These are phyloP conservation scores for Laupala kohalensis DNA, from an alignment of 1,140 invertebrate species.

Conservation along the genomic window DNA sequence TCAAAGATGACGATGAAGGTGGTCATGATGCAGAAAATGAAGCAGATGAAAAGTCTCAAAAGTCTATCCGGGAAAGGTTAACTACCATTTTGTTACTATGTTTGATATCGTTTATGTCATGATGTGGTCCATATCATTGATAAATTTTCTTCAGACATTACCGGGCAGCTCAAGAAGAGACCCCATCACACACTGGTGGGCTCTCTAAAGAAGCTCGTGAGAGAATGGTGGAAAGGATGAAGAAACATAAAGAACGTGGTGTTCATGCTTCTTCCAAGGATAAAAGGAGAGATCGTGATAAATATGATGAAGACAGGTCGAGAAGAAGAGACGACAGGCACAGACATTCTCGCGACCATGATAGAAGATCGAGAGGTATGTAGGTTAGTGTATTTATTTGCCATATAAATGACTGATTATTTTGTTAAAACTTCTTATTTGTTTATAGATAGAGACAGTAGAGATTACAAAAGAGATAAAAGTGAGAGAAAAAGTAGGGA, in stretches of 20 bases:
- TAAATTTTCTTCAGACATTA: conserved; percentile 44
- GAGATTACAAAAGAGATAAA: conserved; percentile 20
- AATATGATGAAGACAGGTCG: conserved; percentile 10
- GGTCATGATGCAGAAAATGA: conserved; percentile 27
- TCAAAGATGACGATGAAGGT: conserved; percentile 45
- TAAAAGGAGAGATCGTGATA: conserved; percentile 22
- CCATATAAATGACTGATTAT: neutral
- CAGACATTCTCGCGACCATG: conserved; percentile 17
- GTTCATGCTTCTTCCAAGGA: conserved; percentile 39
- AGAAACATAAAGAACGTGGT: conserved; percentile 39
- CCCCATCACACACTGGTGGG: conserved; percentile 85
- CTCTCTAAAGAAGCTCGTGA: conserved; percentile 65
- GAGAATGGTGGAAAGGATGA: conserved; percentile 50
- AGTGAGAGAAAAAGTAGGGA: conserved; percentile 22
- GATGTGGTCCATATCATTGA: neutral
- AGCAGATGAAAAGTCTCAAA: conserved; percentile 17
- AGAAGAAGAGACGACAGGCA: conserved; percentile 17
- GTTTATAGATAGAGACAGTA: conserved; percentile 22
- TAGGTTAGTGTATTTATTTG: neutral
- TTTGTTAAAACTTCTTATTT: no score
- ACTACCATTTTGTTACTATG: neutral
- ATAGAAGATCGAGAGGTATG: conserved; percentile 15
- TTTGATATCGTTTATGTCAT: no score
- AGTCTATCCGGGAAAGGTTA: conserved; percentile 17
- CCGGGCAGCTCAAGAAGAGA: conserved; percentile 65